Percentiles rank a stretch among this genome's conserved stretches.
phyloP scores from a whole-genome alignment of 2,888 invertebrate genomes.

The Euzophera pinguis region DNA sequence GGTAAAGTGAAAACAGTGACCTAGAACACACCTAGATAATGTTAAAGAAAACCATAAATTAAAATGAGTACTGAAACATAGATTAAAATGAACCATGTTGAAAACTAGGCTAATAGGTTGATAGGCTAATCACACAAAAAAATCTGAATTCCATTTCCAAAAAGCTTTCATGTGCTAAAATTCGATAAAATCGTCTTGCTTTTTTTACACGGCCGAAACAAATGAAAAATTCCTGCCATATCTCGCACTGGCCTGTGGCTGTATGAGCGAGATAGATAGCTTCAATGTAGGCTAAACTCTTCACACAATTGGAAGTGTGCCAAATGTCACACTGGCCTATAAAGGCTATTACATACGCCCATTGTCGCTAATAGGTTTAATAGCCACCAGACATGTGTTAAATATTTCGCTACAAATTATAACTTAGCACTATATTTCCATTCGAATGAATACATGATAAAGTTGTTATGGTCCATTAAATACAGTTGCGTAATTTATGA shows the following conservation, averaged over 20 bases:
- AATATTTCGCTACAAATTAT: slow-evolving; percentile 18
- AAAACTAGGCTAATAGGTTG: too few species aligned
- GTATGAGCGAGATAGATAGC: not conserved
- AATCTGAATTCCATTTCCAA: not conserved
- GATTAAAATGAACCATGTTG: too few species aligned
- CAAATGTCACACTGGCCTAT: slow-evolving; percentile 46
- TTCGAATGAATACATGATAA: too few species aligned
- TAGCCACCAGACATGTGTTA: slow-evolving; percentile 38
- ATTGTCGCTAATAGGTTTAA: slow-evolving; percentile 65
- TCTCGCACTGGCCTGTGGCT: slow-evolving; percentile 26
- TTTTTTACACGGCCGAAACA: slow-evolving; percentile 27
- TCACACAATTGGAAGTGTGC: slow-evolving; percentile 33
- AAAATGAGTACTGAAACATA: too few species aligned
- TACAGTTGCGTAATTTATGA: too few species aligned
- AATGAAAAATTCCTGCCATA: slow-evolving; percentile 42
- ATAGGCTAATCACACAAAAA: too few species aligned
- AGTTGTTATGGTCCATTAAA: too few species aligned
- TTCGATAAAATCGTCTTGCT: slow-evolving; percentile 33
- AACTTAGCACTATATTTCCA: not conserved
- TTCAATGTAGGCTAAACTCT: slow-evolving; percentile 7
- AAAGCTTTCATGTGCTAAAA: slow-evolving; percentile 21
- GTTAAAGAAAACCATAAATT: too few species aligned
- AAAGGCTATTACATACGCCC: slow-evolving; percentile 52
- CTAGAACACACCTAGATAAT: too few species aligned
- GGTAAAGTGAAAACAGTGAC: too few species aligned